phyloP scores from a whole-genome alignment of 2,797 vertebrate species.

The Myotis pilosus region DNA sequence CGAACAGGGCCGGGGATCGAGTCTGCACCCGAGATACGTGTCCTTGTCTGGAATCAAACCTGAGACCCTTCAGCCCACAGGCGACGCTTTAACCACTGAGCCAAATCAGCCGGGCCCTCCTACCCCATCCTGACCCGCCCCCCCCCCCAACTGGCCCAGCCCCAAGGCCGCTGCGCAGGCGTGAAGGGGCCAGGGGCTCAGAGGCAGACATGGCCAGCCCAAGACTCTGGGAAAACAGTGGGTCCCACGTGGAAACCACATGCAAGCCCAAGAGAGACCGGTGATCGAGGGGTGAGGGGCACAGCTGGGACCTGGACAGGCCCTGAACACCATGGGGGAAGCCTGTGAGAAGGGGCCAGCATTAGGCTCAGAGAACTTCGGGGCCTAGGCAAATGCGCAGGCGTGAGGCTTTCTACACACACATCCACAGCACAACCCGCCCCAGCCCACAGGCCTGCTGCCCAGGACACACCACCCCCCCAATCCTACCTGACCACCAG shows the following conservation, averaged over 20 bases:
- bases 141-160: neutral
- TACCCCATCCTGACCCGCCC: neutral
- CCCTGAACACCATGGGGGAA: neutral
- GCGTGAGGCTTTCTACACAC: accelerated
- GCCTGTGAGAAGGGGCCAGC: neutral
- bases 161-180: neutral
- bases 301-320: neutral
- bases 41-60: no score
- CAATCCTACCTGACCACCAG: neutral
- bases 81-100: no score
- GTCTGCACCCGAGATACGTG: no score
- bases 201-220: neutral
- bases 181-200: neutral
- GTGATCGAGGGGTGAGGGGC: no score
- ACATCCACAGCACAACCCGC: neutral
- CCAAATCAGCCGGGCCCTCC: neutral
- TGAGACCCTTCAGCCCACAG: no score
- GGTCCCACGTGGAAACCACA: neutral
- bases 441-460: neutral
- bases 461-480: neutral
- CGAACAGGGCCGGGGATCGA: no score
- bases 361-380: neutral
- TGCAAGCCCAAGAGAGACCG: neutral
- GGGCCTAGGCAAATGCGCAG: neutral
- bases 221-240: neutral